Base-by-base conservation (phyloP, 2,113 vertebrate species). In the Eidolon helvum region DNA sequence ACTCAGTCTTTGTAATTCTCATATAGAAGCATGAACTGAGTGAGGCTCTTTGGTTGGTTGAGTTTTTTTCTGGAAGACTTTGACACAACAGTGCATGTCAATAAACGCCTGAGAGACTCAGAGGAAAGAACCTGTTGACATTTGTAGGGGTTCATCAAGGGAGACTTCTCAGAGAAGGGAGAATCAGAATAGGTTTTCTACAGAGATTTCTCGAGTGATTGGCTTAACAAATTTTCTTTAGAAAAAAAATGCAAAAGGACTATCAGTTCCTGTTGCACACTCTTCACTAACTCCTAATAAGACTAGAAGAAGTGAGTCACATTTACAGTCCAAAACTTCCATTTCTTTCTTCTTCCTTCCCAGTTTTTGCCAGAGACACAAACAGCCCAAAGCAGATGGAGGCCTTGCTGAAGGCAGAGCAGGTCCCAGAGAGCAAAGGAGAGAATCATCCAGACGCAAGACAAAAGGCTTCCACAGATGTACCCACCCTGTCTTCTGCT, bases 151-250 rank as follows among this genome's bases (percentile, higher is more conserved):
- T 11, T 59, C n/a, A 18, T 3, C 0, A 1, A 57, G 22, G 55
- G 5, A 50, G 26, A 21, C 35, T 66, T 77, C 35, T 7, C 19
- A 10, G 69, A 48, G 40, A 85, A 78, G 50, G 40, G 33, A 40
- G 45, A 45, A 45, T 38, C 45, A 24, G 9, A 53, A 18, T 0
- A 57, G 40, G 48, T 21, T 43, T 59, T 59, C 55, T 10, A 53
- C 1, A 10, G 21, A 12, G 1, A 0, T 45, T 12, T 7, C 38
- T 48, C 11, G 18, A 82, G 18, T 0, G 3, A 28, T 38, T 4
- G 1, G 24, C 90, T 53, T 43, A n/a, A 75, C 33, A 57, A 65
- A 66, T 38, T 9, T 86, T 40, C 48, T 80, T n/a, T 8, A 85
- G 68, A 53, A 79, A 53, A 75, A 85, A 61, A 0, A 48, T 45